Evolutionary conservation across 2,888 invertebrate species (phyloP), one percentile per base, ranked within the genome.

Genomic region (Chrysodeixis includens): DNA sequence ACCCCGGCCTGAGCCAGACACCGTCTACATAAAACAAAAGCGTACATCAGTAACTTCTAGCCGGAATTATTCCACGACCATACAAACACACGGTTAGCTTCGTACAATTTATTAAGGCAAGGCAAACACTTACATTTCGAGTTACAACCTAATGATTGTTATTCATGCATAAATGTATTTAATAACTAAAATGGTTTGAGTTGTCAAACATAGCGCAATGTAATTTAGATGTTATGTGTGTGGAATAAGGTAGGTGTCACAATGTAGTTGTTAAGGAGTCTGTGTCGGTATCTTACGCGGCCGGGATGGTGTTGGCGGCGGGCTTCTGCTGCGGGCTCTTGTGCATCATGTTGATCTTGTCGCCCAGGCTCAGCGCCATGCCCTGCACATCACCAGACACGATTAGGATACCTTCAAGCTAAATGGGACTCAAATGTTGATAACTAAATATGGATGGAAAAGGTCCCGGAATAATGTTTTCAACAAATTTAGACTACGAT

Each of bases 331-430:
- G 93, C 26, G 95, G 93, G 10, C 95, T 94, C 88, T 98, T 99
- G 90, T 99, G 98, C 82, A 98, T 98, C 91, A 97, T 96, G 95
- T 99, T 99, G 85, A 99, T 99, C 95, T 99, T 99, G 92, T 99
- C 99, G 51, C 99, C 99, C 83, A 99, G 96, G 86, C 99, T 99
- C 20, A 99, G 95, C 5, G 99, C 99, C 99, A 99, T 99, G 70
- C 99, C 99, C 98, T 98, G 94, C 0, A 9, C 6, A 1, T 4
- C 26, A 26, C 26, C 3, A 6, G 26, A 26, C 2, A 26, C 26
- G 6, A 35, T 35, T 49, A 52, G 1, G 16, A 10, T 40, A 10
- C 53, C 26, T 26, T 6, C 20, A 6, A 9, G 10, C n/a, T n/a
- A n/a, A n/a, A n/a, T n/a, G n/a, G n/a, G n/a, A n/a, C n/a, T n/a